A percentile compares a stretch with the other conserved stretches of the same genome.
Evolutionary conservation across 2,113 vertebrate genomes (phyloP).

Genomic region (Pristiophorus japonicus): DNA sequence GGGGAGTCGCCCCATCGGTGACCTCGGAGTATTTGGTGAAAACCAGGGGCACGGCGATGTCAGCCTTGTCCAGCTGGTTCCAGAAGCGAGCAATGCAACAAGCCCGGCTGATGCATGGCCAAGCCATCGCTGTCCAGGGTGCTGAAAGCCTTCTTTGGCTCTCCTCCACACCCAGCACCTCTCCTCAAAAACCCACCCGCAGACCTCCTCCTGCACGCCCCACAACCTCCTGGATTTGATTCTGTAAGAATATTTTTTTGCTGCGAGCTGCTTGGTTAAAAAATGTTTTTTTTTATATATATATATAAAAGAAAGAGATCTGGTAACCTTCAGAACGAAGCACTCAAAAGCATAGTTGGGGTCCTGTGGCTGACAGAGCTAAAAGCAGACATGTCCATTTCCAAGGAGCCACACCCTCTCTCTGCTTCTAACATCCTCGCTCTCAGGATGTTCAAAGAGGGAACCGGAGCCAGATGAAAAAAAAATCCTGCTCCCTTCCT

Average conservation of each 20-base stretch:
- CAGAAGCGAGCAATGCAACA: conserved; percentile 97
- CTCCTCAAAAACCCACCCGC: not conserved
- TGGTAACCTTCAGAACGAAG: not conserved
- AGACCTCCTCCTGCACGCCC: not conserved
- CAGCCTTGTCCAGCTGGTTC: conserved; percentile 93
- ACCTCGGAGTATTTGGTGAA: conserved; percentile 89
- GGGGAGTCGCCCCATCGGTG: conserved; percentile 68
- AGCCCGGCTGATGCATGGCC: conserved; percentile 92
- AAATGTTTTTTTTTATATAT: too few species aligned
- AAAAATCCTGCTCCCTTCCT: conserved; percentile 45
- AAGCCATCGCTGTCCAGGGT: conserved; percentile 68
- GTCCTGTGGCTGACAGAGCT: conserved; percentile 21
- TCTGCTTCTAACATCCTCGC: conserved; percentile 54
- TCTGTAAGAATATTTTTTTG: too few species aligned
- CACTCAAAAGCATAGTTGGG: not conserved
- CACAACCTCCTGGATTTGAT: not conserved
- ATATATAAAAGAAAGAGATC: too few species aligned
- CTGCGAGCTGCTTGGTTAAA: too few species aligned
- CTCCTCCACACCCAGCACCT: conserved; percentile 41
- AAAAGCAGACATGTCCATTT: conserved; percentile 46
- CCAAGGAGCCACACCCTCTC: conserved; percentile 57
- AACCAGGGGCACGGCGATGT: conserved; percentile 89
- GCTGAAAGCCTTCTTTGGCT: not conserved
- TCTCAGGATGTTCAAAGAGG: conserved; percentile 42
- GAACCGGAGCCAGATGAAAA: conserved; percentile 41